Base-by-base conservation (phyloP, 2,888 invertebrate genomes). In the Creontiades dilutus region DNA sequence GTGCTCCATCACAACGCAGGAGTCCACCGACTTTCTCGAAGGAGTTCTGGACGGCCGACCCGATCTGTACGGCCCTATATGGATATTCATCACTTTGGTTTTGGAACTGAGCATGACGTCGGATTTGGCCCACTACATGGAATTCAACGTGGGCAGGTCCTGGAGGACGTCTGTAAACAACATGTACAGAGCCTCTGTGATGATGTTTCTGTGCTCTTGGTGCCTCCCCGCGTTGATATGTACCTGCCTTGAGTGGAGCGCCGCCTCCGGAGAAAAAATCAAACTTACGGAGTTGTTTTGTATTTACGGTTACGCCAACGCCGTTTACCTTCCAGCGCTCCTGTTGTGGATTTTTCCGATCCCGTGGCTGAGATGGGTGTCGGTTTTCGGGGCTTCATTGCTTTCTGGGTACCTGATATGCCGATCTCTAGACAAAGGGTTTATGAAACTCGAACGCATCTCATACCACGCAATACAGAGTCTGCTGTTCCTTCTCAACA, bases 151-250 rank as follows among this genome's bases (percentile, higher is more conserved):
- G 11, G 47, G 3, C 2, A 19, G 75, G n/a, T 23, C 37, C 14
- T 86, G 86, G 86, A 28, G 86, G 16, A 16, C 37, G 27, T 27
- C 55, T 0, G 27, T 88, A 37, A 37, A 28, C 23, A 88, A 78
- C 5, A 4, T 48, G 14, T 80, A 88, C 46, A 47, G 23, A 19
- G 28, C 52, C 4, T 48, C 52, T 9, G 47, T 88, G 23, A 48
- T 88, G 78, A 27, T 88, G 4, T 88, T 88, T 37, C 78, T 88
- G 28, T 88, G 78, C 52, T 76, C 28, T 14, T 88, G 88, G 82
- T 88, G 88, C 16, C 80, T 88, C 16, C 88, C 88, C 7, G 52
- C 88, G 0, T 14, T 52, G n/a, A 52, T 88, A 5, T 88, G 88
- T 57, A 80, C 78, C 47, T 78, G 13, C 13, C 80, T 78, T 12